phyloP scores from a whole-genome alignment of 2,888 invertebrate genomes.

The Nudaria mundana region DNA sequence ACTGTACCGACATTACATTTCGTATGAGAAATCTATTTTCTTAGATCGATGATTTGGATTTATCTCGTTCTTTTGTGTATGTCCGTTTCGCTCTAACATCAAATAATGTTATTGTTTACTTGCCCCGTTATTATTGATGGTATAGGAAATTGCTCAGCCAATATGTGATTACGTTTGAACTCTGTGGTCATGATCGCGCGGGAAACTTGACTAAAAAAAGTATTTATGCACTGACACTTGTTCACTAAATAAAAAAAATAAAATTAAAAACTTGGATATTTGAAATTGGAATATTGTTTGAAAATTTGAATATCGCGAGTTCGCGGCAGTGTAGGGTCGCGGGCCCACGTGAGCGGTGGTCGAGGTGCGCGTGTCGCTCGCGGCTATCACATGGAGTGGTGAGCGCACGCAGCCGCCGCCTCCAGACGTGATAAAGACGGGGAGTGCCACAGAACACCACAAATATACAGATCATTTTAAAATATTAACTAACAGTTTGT shows the following conservation, averaged over 20 bases:
- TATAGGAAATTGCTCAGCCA: constrained; percentile 60
- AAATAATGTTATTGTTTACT: constrained; percentile 77
- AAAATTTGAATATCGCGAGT: constrained; percentile 41
- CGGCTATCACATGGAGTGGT: constrained; percentile 78
- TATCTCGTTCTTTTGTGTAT: constrained; percentile 42
- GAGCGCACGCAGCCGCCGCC: constrained; percentile 46
- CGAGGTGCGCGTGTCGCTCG: constrained; percentile 63
- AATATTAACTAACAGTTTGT: too few species aligned
- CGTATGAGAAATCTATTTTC: constrained; percentile 80
- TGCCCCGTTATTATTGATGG: constrained; percentile 66
- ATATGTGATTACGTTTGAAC: constrained; percentile 57
- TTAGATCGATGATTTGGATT: constrained; percentile 60
- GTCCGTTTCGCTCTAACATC: constrained; percentile 49
- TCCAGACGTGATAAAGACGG: constrained; percentile 65
- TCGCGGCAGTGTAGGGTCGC: constrained; percentile 25
- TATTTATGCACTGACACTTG: constrained; percentile 17
- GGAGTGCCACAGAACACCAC: constrained; percentile 50
- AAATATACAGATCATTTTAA: constrained; percentile 37
- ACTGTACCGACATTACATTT: constrained; percentile 72
- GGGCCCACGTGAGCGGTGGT: constrained; percentile 47
- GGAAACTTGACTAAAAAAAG: constrained; percentile 31
- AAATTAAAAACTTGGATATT: not conserved
- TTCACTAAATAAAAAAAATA: constrained; percentile 5
- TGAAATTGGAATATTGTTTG: too few species aligned
- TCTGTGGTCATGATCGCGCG: constrained; percentile 17